Evolutionary conservation across 2,797 vertebrate species (phyloP).

Genomic region (Phrynocephalus vlangalii): DNA sequence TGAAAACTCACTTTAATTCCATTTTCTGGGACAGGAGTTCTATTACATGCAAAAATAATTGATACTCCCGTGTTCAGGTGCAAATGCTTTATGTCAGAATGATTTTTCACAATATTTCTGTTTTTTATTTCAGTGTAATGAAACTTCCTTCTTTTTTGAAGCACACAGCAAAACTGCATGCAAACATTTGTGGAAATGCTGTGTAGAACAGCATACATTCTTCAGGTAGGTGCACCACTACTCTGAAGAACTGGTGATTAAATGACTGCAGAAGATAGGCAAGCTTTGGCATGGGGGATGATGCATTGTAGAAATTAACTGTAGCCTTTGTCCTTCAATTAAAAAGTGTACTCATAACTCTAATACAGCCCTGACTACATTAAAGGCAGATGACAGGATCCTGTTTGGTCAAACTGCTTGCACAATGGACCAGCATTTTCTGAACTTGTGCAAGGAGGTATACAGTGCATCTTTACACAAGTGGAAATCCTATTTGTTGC

Average conservation of each 20-base stretch:
- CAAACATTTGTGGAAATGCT: conserved; percentile 90
- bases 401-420: no score
- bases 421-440: no score
- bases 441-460: no score
- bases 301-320: background rate
- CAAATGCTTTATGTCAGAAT: background rate
- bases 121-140: conserved; percentile 81
- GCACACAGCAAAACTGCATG: conserved; percentile 84
- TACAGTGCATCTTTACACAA: no score
- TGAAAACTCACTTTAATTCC: background rate
- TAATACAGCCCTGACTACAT: background rate
- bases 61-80: background rate
- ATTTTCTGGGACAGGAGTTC: background rate
- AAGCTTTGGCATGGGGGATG: background rate
- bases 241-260: background rate
- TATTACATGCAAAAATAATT: background rate
- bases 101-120: conserved; percentile 4
- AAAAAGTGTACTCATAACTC: conserved; percentile 3
- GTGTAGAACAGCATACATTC: conserved; percentile 89
- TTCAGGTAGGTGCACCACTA: conserved; percentile 81
- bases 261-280: background rate
- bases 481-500: no score
- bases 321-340: background rate
- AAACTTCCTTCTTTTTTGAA: conserved; percentile 92
- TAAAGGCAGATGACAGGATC: background rate